phyloP scores from a whole-genome alignment of 2,113 vertebrate genomes.

The Ploceus nigricollis region DNA sequence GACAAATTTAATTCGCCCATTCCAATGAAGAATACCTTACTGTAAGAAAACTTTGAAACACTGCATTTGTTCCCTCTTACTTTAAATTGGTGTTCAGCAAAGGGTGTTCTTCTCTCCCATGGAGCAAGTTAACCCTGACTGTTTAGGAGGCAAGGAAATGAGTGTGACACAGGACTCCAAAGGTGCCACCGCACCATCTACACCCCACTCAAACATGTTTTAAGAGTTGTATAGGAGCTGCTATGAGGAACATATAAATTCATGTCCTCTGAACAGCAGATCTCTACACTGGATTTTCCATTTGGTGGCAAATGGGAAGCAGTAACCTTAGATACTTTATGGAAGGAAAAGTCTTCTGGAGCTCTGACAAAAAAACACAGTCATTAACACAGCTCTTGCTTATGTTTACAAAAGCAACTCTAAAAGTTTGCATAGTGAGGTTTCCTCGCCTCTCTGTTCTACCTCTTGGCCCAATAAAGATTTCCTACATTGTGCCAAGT shows the following conservation, averaged over 20 bases:
- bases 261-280: background rate
- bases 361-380: background rate
- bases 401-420: background rate
- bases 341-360: background rate
- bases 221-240: background rate
- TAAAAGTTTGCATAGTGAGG: background rate
- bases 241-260: background rate
- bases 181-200: background rate
- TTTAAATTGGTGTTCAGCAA: background rate
- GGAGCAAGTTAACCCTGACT: background rate
- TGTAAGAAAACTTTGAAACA: background rate
- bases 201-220: background rate
- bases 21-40: background rate
- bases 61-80: background rate
- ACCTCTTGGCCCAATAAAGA: background rate
- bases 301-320: background rate
- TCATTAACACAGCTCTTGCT: background rate
- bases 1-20: too few species aligned
- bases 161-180: background rate
- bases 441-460: background rate
- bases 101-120: background rate
- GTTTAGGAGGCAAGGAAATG: background rate
- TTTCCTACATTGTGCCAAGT: background rate
- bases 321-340: background rate
- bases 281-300: background rate